phyloP scores from a whole-genome alignment of 2,888 invertebrate species.

The Lypha dubia region DNA sequence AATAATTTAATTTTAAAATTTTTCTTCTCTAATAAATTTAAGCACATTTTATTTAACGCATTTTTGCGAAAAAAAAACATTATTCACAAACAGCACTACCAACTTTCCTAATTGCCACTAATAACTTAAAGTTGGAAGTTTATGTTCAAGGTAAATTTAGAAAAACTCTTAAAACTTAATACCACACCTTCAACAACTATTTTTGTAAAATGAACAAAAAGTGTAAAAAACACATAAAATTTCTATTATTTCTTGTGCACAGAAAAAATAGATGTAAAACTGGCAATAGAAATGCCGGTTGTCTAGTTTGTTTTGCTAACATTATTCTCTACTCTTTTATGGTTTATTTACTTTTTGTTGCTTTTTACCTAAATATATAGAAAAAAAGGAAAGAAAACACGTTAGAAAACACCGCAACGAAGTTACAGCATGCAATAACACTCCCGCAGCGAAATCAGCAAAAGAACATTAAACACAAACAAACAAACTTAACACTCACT shows the following conservation, averaged over 20 bases:
- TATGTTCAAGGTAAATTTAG: constrained; percentile 54
- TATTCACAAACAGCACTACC: neutral
- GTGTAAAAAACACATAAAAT: neutral
- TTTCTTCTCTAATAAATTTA: neutral
- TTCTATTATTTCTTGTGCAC: constrained; percentile 9
- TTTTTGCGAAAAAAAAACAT: constrained; percentile 1
- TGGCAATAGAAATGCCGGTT: constrained; percentile 61
- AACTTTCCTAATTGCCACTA: constrained; percentile 60
- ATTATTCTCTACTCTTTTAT: constrained; percentile 50
- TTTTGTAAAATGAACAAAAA: constrained; percentile 18
- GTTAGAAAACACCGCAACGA: constrained; percentile 8
- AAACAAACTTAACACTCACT: neutral
- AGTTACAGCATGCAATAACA: constrained; percentile 24
- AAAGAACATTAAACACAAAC: neutral
- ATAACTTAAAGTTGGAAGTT: constrained; percentile 48
- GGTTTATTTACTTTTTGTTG: constrained; percentile 24
- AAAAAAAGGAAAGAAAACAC: constrained; percentile 9
- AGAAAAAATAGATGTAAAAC: neutral
- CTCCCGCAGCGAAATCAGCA: neutral
- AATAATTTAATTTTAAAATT: neutral
- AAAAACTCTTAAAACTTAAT: constrained; percentile 38
- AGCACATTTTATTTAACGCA: neutral
- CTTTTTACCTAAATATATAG: neutral
- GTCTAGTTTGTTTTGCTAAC: constrained; percentile 68
- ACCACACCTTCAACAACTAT: constrained; percentile 58